A percentile compares a stretch with the other conserved stretches of the same genome.
phyloP scores from a whole-genome alignment of 2,113 vertebrate species.

The Notechis scutatus region DNA sequence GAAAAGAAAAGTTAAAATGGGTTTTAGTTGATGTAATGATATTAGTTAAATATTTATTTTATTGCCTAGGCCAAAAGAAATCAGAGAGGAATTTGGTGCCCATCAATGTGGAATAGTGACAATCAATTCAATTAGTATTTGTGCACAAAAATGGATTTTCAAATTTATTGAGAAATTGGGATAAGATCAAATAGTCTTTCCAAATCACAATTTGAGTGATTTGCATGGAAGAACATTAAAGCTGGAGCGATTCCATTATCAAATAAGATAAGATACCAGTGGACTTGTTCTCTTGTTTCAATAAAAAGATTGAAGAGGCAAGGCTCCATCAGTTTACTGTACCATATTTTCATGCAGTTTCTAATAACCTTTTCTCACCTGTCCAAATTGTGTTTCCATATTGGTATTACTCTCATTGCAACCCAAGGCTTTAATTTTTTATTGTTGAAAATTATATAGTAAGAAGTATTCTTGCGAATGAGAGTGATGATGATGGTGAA shows the following conservation, averaged over 20 bases:
- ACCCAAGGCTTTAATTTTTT: background rate
- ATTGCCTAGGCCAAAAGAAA: background rate
- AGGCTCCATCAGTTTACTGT: background rate
- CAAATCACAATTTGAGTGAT: background rate
- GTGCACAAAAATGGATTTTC: background rate
- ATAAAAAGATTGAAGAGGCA: background rate
- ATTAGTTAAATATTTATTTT: background rate
- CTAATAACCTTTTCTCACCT: background rate
- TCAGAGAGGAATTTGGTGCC: background rate
- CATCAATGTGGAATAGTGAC: background rate
- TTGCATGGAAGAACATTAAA: background rate
- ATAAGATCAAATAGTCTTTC: background rate
- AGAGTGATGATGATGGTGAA: conserved; percentile 16
- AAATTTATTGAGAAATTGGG: background rate
- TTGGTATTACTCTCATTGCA: background rate
- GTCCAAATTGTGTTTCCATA: background rate
- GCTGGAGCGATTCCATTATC: background rate
- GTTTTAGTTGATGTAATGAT: background rate
- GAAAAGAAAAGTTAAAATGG: background rate
- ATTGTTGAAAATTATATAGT: conserved; percentile 41
- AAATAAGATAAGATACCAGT: background rate
- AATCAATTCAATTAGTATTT: background rate
- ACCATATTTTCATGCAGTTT: background rate
- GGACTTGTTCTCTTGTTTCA: background rate
- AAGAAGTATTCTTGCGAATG: conserved; percentile 44